These are phyloP conservation scores for Diplazon laetatorius DNA, from an alignment of 2,888 invertebrate genomes.

Conservation along the genomic window DNA sequence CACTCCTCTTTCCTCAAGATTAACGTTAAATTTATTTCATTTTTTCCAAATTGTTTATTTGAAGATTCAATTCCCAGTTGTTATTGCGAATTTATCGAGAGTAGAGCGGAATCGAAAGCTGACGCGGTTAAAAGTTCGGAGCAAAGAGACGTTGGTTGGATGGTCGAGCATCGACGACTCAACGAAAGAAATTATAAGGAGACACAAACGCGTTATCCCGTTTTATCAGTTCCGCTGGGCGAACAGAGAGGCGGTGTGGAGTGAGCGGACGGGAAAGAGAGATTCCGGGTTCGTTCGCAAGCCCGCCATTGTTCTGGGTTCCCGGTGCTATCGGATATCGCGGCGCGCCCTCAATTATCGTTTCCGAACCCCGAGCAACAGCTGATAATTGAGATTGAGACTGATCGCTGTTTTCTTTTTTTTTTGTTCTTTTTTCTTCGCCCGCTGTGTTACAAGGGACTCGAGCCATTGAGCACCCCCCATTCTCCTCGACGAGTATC, in stretches of 20 bases:
- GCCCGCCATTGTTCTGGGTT: slow-evolving; percentile 67
- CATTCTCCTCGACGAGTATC: slow-evolving; percentile 24
- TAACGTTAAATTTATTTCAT: neutral
- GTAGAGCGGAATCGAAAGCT: neutral
- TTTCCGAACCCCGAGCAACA: slow-evolving; percentile 71
- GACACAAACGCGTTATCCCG: neutral
- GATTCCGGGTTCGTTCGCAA: slow-evolving; percentile 11
- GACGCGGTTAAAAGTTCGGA: neutral
- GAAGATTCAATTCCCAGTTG: neutral
- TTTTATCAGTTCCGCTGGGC: neutral
- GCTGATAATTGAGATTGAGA: slow-evolving; percentile 79
- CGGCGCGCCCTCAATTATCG: slow-evolving; percentile 77
- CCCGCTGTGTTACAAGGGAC: slow-evolving; percentile 20
- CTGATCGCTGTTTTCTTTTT: slow-evolving; percentile 73
- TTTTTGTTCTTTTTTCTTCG: too few relatives aligned
- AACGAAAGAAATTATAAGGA: neutral
- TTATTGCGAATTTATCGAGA: too few relatives aligned
- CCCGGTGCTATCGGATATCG: slow-evolving; percentile 70
- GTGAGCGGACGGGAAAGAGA: slow-evolving; percentile 36
- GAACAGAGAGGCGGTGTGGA: slow-evolving; percentile 28
- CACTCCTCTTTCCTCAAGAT: slow-evolving; percentile 28
- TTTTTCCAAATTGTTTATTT: neutral
- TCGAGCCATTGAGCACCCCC: slow-evolving; percentile 2
- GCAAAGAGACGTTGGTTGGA: too few relatives aligned
- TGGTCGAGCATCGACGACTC: neutral